Evolutionary conservation across 2,113 vertebrate genomes (phyloP).

Genomic region (Sarotherodon lohbergeri): DNA sequence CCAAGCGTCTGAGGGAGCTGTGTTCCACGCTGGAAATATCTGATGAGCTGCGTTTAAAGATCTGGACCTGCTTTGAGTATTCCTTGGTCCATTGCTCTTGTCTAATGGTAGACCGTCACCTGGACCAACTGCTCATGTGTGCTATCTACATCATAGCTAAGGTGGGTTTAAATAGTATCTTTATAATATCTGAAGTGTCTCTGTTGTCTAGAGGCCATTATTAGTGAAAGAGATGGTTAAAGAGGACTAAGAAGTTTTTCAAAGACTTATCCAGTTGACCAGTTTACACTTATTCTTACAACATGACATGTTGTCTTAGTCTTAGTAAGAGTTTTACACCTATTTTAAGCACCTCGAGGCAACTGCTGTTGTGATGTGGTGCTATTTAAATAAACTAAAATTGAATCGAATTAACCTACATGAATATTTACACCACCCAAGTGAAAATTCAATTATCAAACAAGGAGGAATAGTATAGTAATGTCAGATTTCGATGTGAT

Average conservation of each 20-base stretch:
- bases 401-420: neutral
- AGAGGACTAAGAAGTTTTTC: neutral
- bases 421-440: neutral
- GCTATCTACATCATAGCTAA: conserved; percentile 20
- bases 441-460: neutral
- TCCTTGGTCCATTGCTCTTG: conserved; percentile 81
- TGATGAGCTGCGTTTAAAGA: conserved; percentile 80
- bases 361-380: neutral
- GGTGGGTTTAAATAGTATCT: neutral
- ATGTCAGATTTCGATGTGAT: neutral
- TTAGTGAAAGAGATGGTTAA: neutral
- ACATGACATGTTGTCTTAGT: neutral
- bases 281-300: neutral
- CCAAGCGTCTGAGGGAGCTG: conserved; percentile 79
- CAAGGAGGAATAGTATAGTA: neutral
- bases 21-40: conserved; percentile 80
- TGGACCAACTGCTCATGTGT: conserved; percentile 86
- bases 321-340: neutral
- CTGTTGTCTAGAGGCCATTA: neutral
- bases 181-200: neutral
- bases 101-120: conserved; percentile 78
- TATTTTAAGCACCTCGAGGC: neutral
- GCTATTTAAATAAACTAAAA: neutral
- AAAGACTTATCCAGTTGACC: neutral
- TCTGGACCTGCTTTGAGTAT: conserved; percentile 92